Evolutionary conservation across 2,888 invertebrate species (phyloP).

Genomic region (Lepidocyrtinus sp.): DNA sequence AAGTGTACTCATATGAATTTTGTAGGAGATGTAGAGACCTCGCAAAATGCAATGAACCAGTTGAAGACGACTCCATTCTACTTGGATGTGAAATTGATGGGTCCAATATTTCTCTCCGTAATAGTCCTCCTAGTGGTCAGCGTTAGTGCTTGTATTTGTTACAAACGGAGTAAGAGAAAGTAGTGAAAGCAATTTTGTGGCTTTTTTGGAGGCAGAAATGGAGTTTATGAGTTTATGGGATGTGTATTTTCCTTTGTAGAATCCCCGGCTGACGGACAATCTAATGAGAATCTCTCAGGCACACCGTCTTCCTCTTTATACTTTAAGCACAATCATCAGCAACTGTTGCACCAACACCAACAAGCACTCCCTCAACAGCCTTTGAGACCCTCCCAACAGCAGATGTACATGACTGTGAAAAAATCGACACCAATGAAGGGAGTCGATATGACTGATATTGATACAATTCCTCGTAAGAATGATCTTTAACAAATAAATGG

Average conservation of each 20-base stretch:
- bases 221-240: too few relatives aligned
- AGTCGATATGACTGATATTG: constrained; percentile 72
- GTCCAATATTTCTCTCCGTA: constrained; percentile 75
- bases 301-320: constrained; percentile 68
- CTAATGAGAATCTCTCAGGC: constrained; percentile 65
- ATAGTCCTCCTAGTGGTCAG: constrained; percentile 76
- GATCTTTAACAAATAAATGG: not conserved
- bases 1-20: not conserved
- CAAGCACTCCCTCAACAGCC: constrained; percentile 13
- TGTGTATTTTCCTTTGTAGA: constrained; percentile 59
- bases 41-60: constrained; percentile 54
- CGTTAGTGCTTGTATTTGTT: constrained; percentile 76
- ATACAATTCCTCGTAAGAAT: constrained; percentile 74
- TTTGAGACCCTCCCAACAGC: constrained; percentile 56
- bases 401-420: constrained; percentile 69
- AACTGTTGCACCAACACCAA: constrained; percentile 26
- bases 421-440: constrained; percentile 67
- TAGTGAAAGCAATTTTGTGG: constrained; percentile 51
- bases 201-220: not conserved
- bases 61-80: constrained; percentile 71
- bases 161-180: constrained; percentile 75
- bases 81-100: constrained; percentile 74
- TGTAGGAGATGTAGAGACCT: constrained; percentile 51
- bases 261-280: constrained; percentile 67
- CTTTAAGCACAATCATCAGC: constrained; percentile 66